Percentiles rank a stretch among this genome's conserved stretches.
These are phyloP conservation scores for Arnoldichthys spilopterus DNA, from an alignment of 2,797 vertebrate genomes.

Conservation along the genomic window DNA sequence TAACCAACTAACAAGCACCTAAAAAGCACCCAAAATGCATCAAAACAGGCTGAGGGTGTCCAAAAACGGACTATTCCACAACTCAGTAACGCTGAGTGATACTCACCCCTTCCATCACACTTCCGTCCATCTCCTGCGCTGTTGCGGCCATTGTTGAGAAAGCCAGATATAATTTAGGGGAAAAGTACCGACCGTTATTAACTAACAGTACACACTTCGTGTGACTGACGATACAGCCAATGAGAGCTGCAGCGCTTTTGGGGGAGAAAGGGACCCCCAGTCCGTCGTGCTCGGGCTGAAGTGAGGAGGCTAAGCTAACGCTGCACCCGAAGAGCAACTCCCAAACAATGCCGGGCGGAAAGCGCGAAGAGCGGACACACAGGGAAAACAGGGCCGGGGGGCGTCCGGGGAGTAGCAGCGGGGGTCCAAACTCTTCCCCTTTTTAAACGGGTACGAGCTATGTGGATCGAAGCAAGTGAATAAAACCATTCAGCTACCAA, in stretches of 20 bases:
- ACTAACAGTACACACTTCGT: background rate
- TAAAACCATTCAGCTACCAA: background rate
- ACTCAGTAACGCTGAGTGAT: slow-evolving; percentile 31
- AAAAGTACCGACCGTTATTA: slow-evolving; percentile 23
- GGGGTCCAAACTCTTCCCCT: background rate
- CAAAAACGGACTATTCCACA: background rate
- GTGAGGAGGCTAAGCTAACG: slow-evolving; percentile 35
- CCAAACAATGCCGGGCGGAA: slow-evolving; percentile 58
- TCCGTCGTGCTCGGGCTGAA: slow-evolving; percentile 9
- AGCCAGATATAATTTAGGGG: slow-evolving; percentile 22
- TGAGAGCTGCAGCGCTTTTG: slow-evolving; percentile 29
- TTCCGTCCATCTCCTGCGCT: slow-evolving; percentile 86
- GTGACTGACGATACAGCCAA: background rate
- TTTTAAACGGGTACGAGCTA: no score
- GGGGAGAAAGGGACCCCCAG: slow-evolving; percentile 21
- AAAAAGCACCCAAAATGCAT: background rate
- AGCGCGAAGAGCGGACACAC: slow-evolving; percentile 54
- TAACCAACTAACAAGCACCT: background rate
- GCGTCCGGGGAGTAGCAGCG: background rate
- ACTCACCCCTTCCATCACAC: slow-evolving; percentile 95
- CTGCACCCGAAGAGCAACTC: slow-evolving; percentile 41
- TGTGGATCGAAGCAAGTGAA: background rate
- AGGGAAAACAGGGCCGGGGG: slow-evolving; percentile 2
- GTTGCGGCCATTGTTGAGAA: slow-evolving; percentile 70
- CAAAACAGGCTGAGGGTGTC: background rate